Evolutionary conservation across 2,888 invertebrate genomes (phyloP).

Genomic region (Schizaphis graminum): DNA sequence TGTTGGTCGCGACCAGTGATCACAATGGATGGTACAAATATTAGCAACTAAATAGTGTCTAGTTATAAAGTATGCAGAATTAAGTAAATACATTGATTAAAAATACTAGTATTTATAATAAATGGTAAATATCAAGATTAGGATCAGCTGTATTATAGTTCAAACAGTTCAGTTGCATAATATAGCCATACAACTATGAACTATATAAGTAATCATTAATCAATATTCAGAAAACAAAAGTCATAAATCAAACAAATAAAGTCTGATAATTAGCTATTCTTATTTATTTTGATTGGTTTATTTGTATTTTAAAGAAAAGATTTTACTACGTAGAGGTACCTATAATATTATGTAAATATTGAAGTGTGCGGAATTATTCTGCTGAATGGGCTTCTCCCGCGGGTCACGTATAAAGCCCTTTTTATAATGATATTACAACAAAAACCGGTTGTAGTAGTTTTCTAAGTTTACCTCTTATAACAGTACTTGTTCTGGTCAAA

Average conservation of each 20-base stretch:
- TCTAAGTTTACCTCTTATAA: conserved; percentile 62
- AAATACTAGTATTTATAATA: no score
- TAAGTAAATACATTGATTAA: no score
- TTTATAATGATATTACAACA: conserved; percentile 52
- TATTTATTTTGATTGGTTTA: not conserved
- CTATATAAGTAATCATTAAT: not conserved
- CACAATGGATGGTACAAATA: not conserved
- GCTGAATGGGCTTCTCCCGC: conserved; percentile 51
- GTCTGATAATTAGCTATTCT: not conserved
- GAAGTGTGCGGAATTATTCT: conserved; percentile 58
- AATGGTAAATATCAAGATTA: not conserved
- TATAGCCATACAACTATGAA: not conserved
- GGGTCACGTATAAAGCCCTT: conserved; percentile 36
- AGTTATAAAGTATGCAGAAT: not conserved
- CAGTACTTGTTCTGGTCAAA: conserved; percentile 65
- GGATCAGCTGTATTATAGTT: not conserved
- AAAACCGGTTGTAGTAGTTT: conserved; percentile 65
- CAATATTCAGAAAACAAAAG: not conserved
- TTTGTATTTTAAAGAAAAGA: conserved; percentile 11
- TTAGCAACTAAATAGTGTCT: not conserved
- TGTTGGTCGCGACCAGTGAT: not conserved
- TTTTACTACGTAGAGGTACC: not conserved
- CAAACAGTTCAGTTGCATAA: not conserved
- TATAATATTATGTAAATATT: conserved; percentile 53
- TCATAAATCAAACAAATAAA: not conserved